phyloP scores from a whole-genome alignment of 2,797 vertebrate species.

The Mionectes olivaceus region DNA sequence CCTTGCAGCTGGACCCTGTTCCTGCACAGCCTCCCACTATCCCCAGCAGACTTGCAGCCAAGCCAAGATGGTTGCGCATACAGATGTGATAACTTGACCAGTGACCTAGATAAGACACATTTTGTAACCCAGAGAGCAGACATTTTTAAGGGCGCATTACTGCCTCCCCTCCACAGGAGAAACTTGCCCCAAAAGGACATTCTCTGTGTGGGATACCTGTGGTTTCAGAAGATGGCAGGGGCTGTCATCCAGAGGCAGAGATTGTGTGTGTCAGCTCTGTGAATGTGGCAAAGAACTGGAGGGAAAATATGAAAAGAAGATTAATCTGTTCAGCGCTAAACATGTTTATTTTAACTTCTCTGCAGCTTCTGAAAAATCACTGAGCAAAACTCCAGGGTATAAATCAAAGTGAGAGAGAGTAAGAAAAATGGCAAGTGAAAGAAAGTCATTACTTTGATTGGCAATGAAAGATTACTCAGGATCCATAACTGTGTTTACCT shows the following conservation, averaged over 20 bases:
- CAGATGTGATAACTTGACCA: not conserved
- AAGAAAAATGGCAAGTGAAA: constrained; percentile 5
- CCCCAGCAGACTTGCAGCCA: not conserved
- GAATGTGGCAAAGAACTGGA: not conserved
- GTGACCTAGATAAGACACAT: not conserved
- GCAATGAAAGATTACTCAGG: constrained; percentile 42
- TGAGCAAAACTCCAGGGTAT: constrained; percentile 42
- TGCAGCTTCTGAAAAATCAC: constrained; percentile 58
- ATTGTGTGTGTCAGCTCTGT: not conserved
- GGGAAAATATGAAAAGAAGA: constrained; percentile 54
- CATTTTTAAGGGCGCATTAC: not conserved
- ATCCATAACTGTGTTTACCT: constrained; percentile 43
- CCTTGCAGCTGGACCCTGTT: constrained; percentile 25
- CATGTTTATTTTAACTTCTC: constrained; percentile 65
- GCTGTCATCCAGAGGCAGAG: not conserved
- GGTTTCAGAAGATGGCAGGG: not conserved
- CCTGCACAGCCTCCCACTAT: not conserved
- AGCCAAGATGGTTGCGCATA: not conserved
- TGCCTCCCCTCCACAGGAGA: not conserved
- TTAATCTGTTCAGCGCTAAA: constrained; percentile 37
- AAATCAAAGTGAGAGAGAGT: constrained; percentile 34
- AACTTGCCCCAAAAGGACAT: not conserved
- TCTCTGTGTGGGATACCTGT: not conserved
- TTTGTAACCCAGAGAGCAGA: not conserved
- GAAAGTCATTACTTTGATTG: constrained; percentile 57